phyloP scores from a whole-genome alignment of 2,888 invertebrate genomes.

The Drosophila eohydei region DNA sequence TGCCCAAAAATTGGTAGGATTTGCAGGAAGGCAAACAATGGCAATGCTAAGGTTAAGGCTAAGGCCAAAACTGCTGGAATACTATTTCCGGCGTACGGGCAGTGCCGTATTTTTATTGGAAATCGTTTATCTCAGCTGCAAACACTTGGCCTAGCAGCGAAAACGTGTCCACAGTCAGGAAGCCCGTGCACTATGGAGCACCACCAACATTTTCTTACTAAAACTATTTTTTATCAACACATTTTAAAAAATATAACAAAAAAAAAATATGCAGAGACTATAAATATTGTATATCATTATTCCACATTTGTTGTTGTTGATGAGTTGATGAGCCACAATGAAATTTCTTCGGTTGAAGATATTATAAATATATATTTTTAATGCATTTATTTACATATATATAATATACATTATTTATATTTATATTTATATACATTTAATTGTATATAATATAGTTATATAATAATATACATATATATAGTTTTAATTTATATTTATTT shows the following conservation, averaged over 20 bases:
- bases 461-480: too few relatives aligned
- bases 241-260: background rate
- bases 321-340: too few relatives aligned
- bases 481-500: too few relatives aligned
- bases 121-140: slow-evolving; percentile 75
- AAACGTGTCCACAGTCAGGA: slow-evolving; percentile 51
- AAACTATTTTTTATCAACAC: background rate
- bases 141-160: slow-evolving; percentile 45
- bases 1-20: slow-evolving; percentile 24
- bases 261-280: background rate
- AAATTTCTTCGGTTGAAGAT: background rate
- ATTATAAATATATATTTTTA: background rate
- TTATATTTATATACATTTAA: background rate
- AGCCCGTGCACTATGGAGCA: slow-evolving; percentile 51
- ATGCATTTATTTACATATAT: background rate
- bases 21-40: slow-evolving; percentile 5
- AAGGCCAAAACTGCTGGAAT: slow-evolving; percentile 26
- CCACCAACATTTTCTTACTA: background rate
- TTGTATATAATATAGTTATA: too few relatives aligned
- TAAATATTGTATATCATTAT: background rate
- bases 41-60: background rate
- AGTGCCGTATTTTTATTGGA: slow-evolving; percentile 72
- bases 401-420: background rate
- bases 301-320: background rate
- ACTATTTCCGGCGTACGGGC: slow-evolving; percentile 65